Evolutionary conservation across 2,797 vertebrate species (phyloP), one percentile per base, ranked within the genome.

Genomic region (Sparidentex hasta): DNA sequence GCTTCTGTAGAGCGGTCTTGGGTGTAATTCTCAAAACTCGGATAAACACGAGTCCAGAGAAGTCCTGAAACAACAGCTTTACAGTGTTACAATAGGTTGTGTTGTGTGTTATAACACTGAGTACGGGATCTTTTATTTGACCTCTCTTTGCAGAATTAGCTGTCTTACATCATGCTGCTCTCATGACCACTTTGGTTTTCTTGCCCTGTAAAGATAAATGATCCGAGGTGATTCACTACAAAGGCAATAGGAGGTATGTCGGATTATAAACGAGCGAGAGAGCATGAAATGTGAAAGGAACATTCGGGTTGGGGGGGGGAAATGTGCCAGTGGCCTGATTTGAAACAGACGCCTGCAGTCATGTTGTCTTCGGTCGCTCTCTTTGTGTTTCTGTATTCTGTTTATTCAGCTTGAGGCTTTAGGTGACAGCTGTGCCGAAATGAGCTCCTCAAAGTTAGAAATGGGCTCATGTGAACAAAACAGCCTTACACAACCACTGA

Each of bases 381-480:
- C 79, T 83, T 48, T 71, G 73, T 68, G 84, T 75, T 77, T 80
- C 76, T 81, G 21, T 68, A 76, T 84, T 86, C 84, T 85, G 82
- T 90, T 90, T 88, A 87, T 89, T 86, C 80, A 74, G 88, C 91
- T 93, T 23, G 41, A 88, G 87, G 90, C 84, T 0, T 63, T 78
- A 62, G 82, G 71, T 91, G 89, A 90, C 90, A 91, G 88, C 84
- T 92, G 88, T 78, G 78, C 78, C 46, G 46, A 89, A 88, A 85
- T 59, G 54, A 85, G 87, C 77, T 67, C 66, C 73, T 80, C 74
- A 85, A 76, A 88, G 75, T 85, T 75, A 66, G 76, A 86, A 87
- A 88, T 44, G 57, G 65, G 52, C 72, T 74, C 74, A 41, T 70
- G 66, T 73, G 56, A 80, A 86, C 51, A 58, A 64, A 58, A 66